Evolutionary conservation across 2,113 vertebrate species (phyloP).

Genomic region (Marcusenius ussheri): DNA sequence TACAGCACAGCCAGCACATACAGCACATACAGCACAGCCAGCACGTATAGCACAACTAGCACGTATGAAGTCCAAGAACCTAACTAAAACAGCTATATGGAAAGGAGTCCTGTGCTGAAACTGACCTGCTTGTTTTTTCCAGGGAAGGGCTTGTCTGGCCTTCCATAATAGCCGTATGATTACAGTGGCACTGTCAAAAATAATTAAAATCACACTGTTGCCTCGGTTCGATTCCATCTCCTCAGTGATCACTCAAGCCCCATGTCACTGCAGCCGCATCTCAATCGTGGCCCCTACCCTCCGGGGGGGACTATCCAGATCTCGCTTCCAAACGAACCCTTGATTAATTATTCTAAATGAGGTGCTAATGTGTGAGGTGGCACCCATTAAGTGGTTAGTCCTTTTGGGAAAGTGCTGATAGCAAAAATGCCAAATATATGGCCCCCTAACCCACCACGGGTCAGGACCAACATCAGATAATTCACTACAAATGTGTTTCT

Average conservation of each 20-base stretch:
- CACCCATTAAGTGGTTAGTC: neutral
- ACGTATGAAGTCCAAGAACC: neutral
- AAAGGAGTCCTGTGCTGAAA: neutral
- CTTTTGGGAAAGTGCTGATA: neutral
- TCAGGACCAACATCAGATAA: neutral
- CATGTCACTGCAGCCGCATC: neutral
- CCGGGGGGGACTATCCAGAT: neutral
- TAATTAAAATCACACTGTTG: neutral
- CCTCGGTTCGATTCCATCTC: neutral
- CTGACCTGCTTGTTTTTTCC: neutral
- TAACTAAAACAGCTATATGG: too few relatives aligned
- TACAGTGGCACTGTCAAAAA: neutral
- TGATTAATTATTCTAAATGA: neutral
- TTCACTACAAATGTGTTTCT: neutral
- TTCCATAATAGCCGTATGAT: neutral
- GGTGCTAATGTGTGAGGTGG: neutral
- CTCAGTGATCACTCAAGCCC: neutral
- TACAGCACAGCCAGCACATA: too few relatives aligned
- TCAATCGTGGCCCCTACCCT: neutral
- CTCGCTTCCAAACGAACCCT: neutral
- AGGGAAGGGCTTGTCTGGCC: neutral
- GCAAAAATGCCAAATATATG: neutral
- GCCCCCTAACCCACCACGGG: neutral
- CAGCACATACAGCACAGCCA: too few relatives aligned
- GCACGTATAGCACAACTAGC: too few relatives aligned